phyloP scores from a whole-genome alignment of 1,140 invertebrate species.

The Drosophila miranda region DNA sequence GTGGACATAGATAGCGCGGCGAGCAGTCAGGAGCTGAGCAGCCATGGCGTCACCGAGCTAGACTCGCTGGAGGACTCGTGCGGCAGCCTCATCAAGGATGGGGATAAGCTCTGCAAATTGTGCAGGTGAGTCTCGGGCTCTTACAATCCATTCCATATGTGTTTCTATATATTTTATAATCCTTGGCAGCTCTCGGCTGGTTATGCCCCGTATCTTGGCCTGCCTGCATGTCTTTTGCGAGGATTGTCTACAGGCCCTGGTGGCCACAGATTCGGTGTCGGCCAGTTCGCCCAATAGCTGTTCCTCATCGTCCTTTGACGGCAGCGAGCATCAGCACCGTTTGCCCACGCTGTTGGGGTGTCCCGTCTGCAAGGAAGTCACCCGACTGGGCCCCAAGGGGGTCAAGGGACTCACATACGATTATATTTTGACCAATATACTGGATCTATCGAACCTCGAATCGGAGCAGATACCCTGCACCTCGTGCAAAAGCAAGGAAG shows the following conservation, averaged over 20 bases:
- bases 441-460: conserved; percentile 92
- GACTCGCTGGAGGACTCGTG: conserved; percentile 75
- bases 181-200: conserved; percentile 84
- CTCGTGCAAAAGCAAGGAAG: conserved; percentile 94
- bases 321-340: conserved; percentile 64
- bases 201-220: conserved; percentile 91
- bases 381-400: conserved; percentile 89
- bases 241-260: conserved; percentile 91
- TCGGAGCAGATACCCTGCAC: conserved; percentile 90
- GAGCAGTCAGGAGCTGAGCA: conserved; percentile 67
- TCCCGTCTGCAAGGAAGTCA: conserved; percentile 92
- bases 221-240: conserved; percentile 97
- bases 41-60: conserved; percentile 65
- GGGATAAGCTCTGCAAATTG: conserved; percentile 71
- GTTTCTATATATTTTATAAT: neutral
- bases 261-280: conserved; percentile 84
- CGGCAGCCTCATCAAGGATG: conserved; percentile 69
- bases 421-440: conserved; percentile 92
- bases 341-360: conserved; percentile 83
- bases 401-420: conserved; percentile 90
- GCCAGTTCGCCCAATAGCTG: conserved; percentile 66
- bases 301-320: conserved; percentile 80
- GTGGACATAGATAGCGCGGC: conserved; percentile 65
- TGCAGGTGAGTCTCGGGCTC: conserved; percentile 65
- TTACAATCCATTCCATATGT: no score